Evolutionary conservation across 2,113 vertebrate species (phyloP).

Genomic region (Psittacula cyanocephala): DNA sequence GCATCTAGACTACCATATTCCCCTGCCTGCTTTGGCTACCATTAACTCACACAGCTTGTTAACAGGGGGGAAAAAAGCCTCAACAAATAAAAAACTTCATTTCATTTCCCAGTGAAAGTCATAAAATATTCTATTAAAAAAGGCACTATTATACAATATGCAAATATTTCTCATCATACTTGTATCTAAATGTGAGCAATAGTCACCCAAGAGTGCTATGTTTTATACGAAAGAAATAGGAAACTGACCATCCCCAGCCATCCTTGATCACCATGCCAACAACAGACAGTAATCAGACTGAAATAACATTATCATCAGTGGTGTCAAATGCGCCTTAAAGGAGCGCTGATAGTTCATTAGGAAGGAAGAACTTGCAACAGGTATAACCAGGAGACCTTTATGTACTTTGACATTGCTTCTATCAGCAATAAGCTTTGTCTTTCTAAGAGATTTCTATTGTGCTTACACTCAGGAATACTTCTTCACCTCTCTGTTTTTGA

Average conservation of each 20-base stretch:
- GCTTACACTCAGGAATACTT: not conserved
- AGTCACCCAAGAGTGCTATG: no score
- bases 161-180: not conserved
- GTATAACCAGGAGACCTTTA: not conserved
- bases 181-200: not conserved
- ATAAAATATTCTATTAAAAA: not conserved
- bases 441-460: not conserved
- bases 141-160: not conserved
- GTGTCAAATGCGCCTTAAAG: not conserved
- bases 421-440: not conserved
- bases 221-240: not conserved
- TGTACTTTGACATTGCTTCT: not conserved
- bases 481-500: not conserved
- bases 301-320: not conserved
- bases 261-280: not conserved
- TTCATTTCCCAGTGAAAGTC: not conserved
- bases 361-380: not conserved
- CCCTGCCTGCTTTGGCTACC: not conserved
- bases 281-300: not conserved
- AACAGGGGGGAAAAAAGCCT: fast-evolving
- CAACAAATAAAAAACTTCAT: not conserved
- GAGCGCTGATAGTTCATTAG: not conserved
- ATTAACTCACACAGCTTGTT: not conserved
- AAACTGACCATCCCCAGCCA: not conserved
- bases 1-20: not conserved